Base-by-base conservation (phyloP, 2,888 invertebrate genomes). In the Halocaridina rubra region DNA sequence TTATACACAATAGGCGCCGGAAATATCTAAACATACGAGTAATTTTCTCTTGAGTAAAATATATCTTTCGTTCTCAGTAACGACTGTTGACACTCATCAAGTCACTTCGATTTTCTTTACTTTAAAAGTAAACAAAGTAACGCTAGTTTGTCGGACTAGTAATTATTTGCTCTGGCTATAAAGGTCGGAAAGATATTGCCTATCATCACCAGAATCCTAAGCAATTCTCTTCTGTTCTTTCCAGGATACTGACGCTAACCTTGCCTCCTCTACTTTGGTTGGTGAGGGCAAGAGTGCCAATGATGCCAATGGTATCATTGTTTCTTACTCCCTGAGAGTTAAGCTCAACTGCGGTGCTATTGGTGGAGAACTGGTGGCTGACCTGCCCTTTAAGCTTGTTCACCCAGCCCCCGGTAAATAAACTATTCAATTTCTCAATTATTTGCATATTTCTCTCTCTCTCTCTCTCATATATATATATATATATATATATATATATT, bases 301-400 rank as follows among this genome's bases (percentile, higher is more conserved):
- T 85, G 97, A 97, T 89, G 95, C 96, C 78, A 94, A 96, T 91
- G 97, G 97, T 94, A 96, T 97, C 90, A 95, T 97, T 81, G 95
- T 97, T 86, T 96, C 97, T 1, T 97, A 97, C 91, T 96, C 96
- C n/a, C 92, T 97, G 32, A 93, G 97, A 77, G 96, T 96, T 27
- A 96, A 96, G 91, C 92, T 97, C 88, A 96, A 96, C 92, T 96
- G 96, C 89, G 97, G 97, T 88, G 96, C 96, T 80, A 93, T 97
- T 89, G 96, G 96, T 29, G 97, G 97, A 69, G 97, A 97, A 91
- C 93, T 97, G 89, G 94, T 94, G 39, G 96, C 97, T 77, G 97
- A 97, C 91, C 96, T 97, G 88, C 97, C 97, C 75, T 95, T 97
- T 92, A 97, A 97, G 91, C 93, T 97, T 53, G 93, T 96, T 91